Conservation (phyloP, 2,888 invertebrate genomes). For the Agrotis puta region DNA sequence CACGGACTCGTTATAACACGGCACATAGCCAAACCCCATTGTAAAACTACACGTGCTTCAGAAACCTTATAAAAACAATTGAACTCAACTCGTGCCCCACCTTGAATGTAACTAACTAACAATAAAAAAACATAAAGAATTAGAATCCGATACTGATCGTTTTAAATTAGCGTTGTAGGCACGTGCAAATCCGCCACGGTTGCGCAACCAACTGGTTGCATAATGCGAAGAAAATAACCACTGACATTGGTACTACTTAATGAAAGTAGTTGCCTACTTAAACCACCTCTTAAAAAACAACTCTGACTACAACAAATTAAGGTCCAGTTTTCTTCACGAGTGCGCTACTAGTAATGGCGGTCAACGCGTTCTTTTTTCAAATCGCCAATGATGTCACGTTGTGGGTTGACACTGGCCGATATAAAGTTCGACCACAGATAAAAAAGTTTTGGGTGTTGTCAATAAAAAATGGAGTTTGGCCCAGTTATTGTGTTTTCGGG, state of each 20-base stretch:
- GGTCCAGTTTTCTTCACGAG: slow-evolving; percentile 42
- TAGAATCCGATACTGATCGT: slow-evolving; percentile 49
- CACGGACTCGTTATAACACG: neutral
- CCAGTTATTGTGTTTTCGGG: slow-evolving; percentile 33
- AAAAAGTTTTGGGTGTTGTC: slow-evolving; percentile 50
- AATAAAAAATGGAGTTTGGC: slow-evolving; percentile 44
- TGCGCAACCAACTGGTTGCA: slow-evolving; percentile 79
- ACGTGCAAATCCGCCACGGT: slow-evolving; percentile 69
- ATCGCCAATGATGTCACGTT: slow-evolving; percentile 67
- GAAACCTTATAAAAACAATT: slow-evolving; percentile 4
- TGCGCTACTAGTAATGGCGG: slow-evolving; percentile 71
- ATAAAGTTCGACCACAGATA: slow-evolving; percentile 53
- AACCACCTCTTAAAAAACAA: slow-evolving; percentile 43
- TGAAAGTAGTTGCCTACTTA: slow-evolving; percentile 80
- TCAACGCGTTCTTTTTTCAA: slow-evolving; percentile 71
- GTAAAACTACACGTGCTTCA: slow-evolving; percentile 1
- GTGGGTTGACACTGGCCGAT: slow-evolving; percentile 67
- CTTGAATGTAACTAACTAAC: slow-evolving; percentile 40
- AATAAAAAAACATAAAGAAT: slow-evolving; percentile 39
- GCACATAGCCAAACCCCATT: neutral
- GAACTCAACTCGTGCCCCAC: slow-evolving; percentile 27
- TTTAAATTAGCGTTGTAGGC: slow-evolving; percentile 58
- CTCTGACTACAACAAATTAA: slow-evolving; percentile 38
- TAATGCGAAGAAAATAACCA: slow-evolving; percentile 83
- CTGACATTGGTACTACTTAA: slow-evolving; percentile 89